These are phyloP conservation scores for Lasaia peninsularis DNA, from an alignment of 1,140 invertebrate species.

Conservation along the genomic window DNA sequence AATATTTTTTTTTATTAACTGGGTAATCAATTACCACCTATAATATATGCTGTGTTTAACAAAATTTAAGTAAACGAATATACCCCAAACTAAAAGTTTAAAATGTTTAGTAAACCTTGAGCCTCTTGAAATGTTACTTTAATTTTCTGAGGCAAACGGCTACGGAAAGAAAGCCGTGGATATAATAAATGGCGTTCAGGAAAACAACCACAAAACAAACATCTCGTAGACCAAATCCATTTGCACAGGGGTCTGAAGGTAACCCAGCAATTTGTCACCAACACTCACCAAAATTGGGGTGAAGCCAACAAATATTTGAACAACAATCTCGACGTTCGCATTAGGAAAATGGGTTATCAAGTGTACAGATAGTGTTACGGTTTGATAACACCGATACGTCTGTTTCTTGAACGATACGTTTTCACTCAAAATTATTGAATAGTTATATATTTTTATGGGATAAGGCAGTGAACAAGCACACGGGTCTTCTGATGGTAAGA, in stretches of 20 bases:
- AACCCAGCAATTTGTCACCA: constrained; percentile 18
- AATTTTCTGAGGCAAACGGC: too few species aligned
- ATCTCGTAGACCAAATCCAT: not conserved
- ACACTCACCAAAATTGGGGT: constrained; percentile 18
- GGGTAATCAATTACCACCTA: too few species aligned
- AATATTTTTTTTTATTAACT: too few species aligned
- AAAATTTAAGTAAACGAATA: too few species aligned
- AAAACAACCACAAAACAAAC: not conserved
- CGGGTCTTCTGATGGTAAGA: too few species aligned
- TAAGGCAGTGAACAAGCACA: too few species aligned
- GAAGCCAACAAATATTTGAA: constrained; percentile 29
- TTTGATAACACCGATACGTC: constrained; percentile 14
- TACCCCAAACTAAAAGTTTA: too few species aligned
- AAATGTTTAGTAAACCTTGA: too few species aligned
- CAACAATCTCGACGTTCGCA: constrained; percentile 27
- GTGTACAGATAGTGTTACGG: constrained; percentile 24
- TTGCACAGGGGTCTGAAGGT: not conserved
- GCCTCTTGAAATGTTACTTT: too few species aligned
- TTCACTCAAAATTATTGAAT: not conserved
- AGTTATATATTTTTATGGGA: too few species aligned
- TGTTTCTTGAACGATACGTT: not conserved
- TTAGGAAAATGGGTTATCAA: constrained; percentile 38
- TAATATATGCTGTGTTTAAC: too few species aligned
- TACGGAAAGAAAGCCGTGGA: not conserved
- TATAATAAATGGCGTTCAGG: not conserved